Conservation (phyloP, 1,140 invertebrate genomes). For the Heliconius hewitsoni region DNA sequence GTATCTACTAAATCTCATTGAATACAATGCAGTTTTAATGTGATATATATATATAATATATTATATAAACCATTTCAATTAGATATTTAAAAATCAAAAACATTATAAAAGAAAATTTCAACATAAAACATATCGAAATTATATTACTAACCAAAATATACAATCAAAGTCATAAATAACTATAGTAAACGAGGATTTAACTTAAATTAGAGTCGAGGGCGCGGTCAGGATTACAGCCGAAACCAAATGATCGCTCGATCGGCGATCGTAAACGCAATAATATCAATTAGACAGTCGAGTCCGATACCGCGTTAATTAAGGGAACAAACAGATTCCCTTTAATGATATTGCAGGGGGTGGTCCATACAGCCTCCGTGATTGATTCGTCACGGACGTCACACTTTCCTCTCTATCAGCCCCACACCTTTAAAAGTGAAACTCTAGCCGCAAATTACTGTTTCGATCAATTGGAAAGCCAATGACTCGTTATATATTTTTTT, state of each 20-base stretch:
- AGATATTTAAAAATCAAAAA: too few relatives aligned
- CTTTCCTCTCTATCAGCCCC: constrained; percentile 25
- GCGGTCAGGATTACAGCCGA: constrained; percentile 72
- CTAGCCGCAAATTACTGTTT: constrained; percentile 42
- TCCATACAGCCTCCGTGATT: constrained; percentile 64
- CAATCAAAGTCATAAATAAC: constrained; percentile 62
- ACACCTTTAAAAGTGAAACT: neutral
- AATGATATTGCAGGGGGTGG: constrained; percentile 69
- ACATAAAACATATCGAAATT: neutral
- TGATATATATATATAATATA: too few relatives aligned
- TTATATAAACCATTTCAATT: too few relatives aligned
- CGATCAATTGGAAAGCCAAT: constrained; percentile 53
- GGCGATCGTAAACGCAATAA: constrained; percentile 78
- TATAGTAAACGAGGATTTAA: constrained; percentile 76
- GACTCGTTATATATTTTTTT: constrained; percentile 24
- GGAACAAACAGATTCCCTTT: constrained; percentile 77
- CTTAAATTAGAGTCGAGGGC: constrained; percentile 69
- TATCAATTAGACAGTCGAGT: constrained; percentile 76
- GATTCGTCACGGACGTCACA: constrained; percentile 49
- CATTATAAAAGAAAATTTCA: too few relatives aligned
- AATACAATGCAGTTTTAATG: too few relatives aligned
- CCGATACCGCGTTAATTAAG: constrained; percentile 78
- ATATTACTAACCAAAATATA: neutral
- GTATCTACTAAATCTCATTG: too few relatives aligned
- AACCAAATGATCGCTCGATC: constrained; percentile 56